Base-by-base conservation (phyloP, 1,140 invertebrate species). In the Tribolium castaneum region DNA sequence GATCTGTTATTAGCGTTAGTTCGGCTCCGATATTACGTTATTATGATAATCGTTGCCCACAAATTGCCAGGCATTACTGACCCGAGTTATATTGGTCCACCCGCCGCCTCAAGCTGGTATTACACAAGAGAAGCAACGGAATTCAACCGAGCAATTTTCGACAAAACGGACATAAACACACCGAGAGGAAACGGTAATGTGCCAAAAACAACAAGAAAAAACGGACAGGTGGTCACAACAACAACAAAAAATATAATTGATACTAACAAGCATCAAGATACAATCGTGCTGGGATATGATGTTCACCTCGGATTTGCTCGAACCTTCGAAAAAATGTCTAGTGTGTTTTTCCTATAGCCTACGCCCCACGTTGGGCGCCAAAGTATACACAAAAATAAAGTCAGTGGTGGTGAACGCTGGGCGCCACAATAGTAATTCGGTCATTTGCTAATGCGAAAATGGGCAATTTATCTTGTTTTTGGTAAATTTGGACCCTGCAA, bases 1-100 rank as follows among this genome's bases (percentile, higher is more conserved):
- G 70, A 72, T 73, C 66, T 80, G 70, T 80, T 77, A 80, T 77
- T 80, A 80, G 45, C 39, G 75, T 73, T 71, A 72, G 75, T 74
- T 66, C 75, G 78, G 78, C 78, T 74, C 75, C 75, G 75, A 78
- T 80, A 80, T 80, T 80, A 80, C 78, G 78, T 80, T 80, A 80
- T 80, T 80, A 80, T 76, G 75, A 80, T 80, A 80, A 80, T 80
- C 56, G 75, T 73, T 50, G 70, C 78, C 25, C 75, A 75, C 75
- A 80, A 80, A 80, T 80, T 80, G 78, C 78, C 30, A 30, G 75
- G 35, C 66, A 80, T 80, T 80, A 80, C 78, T 66, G 78, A 62
- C 75, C 78, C 70, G 78, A 70, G 39, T 56, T 30, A 30, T 19
- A 19, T 30, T 19, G 66, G 45, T 77, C 76, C 66, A 54, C 66